Conservation (phyloP, 2,888 invertebrate genomes). For the Himalopsyche anomala region DNA sequence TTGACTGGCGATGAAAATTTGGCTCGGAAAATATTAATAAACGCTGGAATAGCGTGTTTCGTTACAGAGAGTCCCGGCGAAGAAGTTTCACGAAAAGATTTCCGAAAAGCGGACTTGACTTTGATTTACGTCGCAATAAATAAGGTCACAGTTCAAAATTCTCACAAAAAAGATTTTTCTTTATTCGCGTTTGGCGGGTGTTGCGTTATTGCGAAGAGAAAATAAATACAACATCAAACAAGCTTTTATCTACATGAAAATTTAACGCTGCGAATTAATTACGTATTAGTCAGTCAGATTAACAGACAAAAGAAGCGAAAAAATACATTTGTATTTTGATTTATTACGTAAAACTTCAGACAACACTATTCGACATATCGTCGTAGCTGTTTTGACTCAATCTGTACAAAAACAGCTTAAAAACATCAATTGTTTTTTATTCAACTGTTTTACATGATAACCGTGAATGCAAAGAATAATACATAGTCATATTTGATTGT, state of each 20-base stretch:
- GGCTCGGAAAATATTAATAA: background rate
- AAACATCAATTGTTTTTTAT: no score
- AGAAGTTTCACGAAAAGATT: constrained; percentile 4
- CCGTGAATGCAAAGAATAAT: no score
- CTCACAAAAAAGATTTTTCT: background rate
- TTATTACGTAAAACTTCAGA: no score
- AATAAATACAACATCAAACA: background rate
- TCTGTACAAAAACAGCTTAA: no score
- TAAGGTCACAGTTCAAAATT: constrained; percentile 20
- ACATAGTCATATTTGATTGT: no score
- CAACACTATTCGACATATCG: no score
- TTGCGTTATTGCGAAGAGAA: background rate
- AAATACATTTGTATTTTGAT: no score
- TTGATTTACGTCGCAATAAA: constrained; percentile 30
- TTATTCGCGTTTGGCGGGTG: background rate
- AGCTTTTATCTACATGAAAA: constrained; percentile 8
- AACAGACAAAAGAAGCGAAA: no score
- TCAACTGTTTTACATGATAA: no score
- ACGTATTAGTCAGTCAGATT: no score
- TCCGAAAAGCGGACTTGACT: constrained; percentile 6
- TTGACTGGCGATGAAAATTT: background rate
- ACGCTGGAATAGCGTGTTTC: background rate
- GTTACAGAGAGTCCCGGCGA: background rate
- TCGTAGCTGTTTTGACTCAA: no score
- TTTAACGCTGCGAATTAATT: background rate